Evolutionary conservation across 2,888 invertebrate genomes (phyloP).

Genomic region (Tachina lurida): DNA sequence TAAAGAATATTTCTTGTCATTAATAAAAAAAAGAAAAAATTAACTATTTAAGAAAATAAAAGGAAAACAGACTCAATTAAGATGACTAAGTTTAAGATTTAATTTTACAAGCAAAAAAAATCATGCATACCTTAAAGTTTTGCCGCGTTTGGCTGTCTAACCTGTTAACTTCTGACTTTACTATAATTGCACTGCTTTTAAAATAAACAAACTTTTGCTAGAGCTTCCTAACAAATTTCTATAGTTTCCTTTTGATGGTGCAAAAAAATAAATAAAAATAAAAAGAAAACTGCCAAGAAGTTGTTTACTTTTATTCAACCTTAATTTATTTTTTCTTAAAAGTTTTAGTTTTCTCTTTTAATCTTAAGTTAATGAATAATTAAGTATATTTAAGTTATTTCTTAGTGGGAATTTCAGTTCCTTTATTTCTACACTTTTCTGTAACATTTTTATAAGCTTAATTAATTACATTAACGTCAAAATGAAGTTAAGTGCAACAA

Average conservation of each 20-base stretch:
- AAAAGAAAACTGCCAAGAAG: not conserved
- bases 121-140: too few relatives aligned
- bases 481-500: constrained; percentile 24
- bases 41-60: not conserved
- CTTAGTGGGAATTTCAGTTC: constrained; percentile 33
- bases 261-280: too few relatives aligned
- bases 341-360: constrained; percentile 27
- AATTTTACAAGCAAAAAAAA: not conserved
- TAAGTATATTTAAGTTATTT: constrained; percentile 65
- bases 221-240: constrained; percentile 1
- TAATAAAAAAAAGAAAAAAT: not conserved
- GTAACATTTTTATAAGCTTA: constrained; percentile 57
- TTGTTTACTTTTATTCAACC: constrained; percentile 34
- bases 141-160: too few relatives aligned
- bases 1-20: too few relatives aligned
- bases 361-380: constrained; percentile 67
- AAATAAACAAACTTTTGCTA: not conserved
- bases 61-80: too few relatives aligned
- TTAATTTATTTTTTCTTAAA: constrained; percentile 8
- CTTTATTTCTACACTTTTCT: constrained; percentile 2
- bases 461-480: constrained; percentile 61
- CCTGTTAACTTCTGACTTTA: not conserved
- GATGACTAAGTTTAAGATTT: too few relatives aligned
- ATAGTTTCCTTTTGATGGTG: constrained; percentile 2
- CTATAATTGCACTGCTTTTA: not conserved